Conservation (phyloP, 2,113 vertebrate species). For the Callorhinus ursinus region DNA sequence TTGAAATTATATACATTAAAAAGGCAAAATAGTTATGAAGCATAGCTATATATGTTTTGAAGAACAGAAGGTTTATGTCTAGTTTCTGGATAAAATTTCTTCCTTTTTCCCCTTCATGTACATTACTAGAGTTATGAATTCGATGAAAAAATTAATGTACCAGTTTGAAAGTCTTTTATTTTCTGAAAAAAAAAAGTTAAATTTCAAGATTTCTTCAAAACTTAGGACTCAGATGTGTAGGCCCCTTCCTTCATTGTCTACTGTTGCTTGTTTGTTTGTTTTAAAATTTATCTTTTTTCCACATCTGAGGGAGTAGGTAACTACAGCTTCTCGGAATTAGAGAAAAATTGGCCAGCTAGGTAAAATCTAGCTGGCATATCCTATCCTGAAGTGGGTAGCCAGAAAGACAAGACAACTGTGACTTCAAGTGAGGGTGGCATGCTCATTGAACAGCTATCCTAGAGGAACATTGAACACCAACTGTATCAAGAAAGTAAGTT, state of each 20-base stretch:
- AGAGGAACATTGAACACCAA: background rate
- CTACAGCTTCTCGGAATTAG: background rate
- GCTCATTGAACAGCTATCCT: background rate
- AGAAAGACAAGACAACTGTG: slow-evolving; percentile 1
- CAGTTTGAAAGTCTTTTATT: background rate
- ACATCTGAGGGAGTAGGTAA: background rate
- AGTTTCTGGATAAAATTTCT: background rate
- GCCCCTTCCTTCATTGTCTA: background rate
- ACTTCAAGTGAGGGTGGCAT: background rate
- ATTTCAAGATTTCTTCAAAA: background rate
- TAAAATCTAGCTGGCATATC: background rate
- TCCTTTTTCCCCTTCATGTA: background rate
- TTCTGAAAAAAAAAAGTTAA: background rate
- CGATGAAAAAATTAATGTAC: background rate
- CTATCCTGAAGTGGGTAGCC: background rate
- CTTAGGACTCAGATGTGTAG: background rate
- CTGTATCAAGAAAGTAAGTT: background rate
- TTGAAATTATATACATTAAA: slow-evolving; percentile 16
- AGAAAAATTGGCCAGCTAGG: background rate
- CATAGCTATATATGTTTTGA: background rate
- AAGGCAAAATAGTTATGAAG: background rate
- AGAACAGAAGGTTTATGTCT: background rate
- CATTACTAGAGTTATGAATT: background rate
- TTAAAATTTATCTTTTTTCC: background rate
- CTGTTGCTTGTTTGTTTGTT: background rate